Percentiles rank a stretch among this genome's conserved stretches.
These are phyloP conservation scores for Notolepis coatsorum DNA, from an alignment of 2,797 vertebrate genomes.

Conservation along the genomic window DNA sequence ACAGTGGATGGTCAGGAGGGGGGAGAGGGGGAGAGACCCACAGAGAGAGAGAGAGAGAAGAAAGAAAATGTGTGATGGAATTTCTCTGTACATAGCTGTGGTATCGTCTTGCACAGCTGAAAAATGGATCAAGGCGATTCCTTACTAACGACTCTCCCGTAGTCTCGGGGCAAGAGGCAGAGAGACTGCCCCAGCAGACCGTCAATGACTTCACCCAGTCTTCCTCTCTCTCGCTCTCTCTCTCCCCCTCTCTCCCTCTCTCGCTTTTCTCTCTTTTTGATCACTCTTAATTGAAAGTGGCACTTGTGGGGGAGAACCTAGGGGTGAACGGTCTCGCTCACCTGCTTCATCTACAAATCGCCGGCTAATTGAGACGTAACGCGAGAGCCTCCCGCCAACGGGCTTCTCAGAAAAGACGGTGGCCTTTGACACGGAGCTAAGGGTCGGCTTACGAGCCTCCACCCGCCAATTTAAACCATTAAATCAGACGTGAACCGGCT, in stretches of 20 bases:
- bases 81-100: conserved; percentile 36
- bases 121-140: conserved; percentile 42
- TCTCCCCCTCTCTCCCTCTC: not conserved
- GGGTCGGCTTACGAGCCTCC: conserved; percentile 8
- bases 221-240: not conserved
- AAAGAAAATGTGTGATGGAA: conserved; percentile 25
- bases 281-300: conserved; percentile 43
- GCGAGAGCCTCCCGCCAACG: conserved; percentile 25
- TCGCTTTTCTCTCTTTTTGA: conserved; percentile 38
- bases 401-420: conserved; percentile 4
- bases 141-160: conserved; percentile 17
- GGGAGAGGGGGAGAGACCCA: conserved; percentile 12
- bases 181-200: conserved; percentile 31
- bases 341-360: conserved; percentile 50
- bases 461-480: conserved; percentile 29
- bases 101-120: conserved; percentile 51
- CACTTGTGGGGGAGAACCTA: conserved; percentile 26
- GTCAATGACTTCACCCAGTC: conserved; percentile 23
- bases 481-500: conserved; percentile 7
- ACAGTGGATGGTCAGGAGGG: conserved; percentile 24
- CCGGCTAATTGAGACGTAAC: conserved; percentile 55
- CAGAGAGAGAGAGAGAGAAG: conserved; percentile 1
- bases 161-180: conserved; percentile 13
- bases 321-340: conserved; percentile 31
- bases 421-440: conserved; percentile 34